Percentiles rank a stretch among this genome's conserved stretches.
Conservation (phyloP, 2,113 vertebrate genomes). For the Trogon melanurus region DNA sequence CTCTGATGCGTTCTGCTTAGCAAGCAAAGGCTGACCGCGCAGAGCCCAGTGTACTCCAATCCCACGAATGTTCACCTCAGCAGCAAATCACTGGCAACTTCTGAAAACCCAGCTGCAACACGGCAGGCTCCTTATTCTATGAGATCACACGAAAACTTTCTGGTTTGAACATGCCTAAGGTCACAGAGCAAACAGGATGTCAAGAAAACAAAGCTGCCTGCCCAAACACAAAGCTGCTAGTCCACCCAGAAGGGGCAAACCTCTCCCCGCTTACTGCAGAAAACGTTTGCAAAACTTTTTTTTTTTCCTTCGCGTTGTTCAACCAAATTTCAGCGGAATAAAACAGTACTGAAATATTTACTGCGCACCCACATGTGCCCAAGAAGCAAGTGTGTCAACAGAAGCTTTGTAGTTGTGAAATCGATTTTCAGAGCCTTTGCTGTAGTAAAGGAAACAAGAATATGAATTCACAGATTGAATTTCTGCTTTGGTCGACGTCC, state of each 20-base stretch:
- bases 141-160: not conserved
- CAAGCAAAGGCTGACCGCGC: not conserved
- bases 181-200: not conserved
- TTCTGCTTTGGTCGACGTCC: not conserved
- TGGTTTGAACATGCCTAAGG: not conserved
- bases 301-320: not conserved
- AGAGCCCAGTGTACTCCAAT: not conserved
- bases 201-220: not conserved
- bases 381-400: not conserved
- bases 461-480: not conserved
- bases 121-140: not conserved
- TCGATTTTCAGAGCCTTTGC: not conserved
- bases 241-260: rapidly evolving
- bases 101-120: not conserved
- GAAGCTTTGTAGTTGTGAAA: not conserved
- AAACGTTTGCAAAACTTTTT: not conserved
- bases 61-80: not conserved
- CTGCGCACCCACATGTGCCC: not conserved
- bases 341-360: not conserved
- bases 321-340: not conserved
- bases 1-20: not conserved
- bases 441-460: not conserved
- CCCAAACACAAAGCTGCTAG: not conserved
- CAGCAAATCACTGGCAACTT: not conserved
- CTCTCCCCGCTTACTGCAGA: not conserved